phyloP scores from a whole-genome alignment of 2,888 invertebrate species.

The Nomada hirtipes region DNA sequence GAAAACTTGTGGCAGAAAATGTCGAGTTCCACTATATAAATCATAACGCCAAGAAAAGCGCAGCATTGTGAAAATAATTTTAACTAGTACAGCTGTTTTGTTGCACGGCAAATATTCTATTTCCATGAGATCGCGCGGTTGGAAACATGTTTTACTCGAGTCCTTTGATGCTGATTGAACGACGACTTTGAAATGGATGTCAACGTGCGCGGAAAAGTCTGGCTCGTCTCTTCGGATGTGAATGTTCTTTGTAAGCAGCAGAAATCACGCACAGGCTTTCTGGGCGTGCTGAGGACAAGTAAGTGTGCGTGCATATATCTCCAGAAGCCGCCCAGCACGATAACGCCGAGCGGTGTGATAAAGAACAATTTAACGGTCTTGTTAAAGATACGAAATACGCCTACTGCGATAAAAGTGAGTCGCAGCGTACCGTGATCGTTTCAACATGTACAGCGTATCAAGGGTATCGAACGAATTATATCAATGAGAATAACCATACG shows the following conservation, averaged over 20 bases:
- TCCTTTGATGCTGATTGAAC: conserved; percentile 25
- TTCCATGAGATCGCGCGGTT: conserved; percentile 16
- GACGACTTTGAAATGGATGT: conserved; percentile 41
- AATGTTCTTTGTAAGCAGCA: conserved; percentile 58
- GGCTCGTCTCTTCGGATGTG: conserved; percentile 51
- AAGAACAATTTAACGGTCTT: conserved; percentile 79
- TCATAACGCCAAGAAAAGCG: neutral
- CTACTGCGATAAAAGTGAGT: conserved; percentile 78
- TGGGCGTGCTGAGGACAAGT: conserved; percentile 51
- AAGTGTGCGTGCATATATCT: conserved; percentile 69
- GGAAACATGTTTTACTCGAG: conserved; percentile 36
- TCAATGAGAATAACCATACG: neutral
- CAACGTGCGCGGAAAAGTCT: conserved; percentile 38
- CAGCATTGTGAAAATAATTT: neutral
- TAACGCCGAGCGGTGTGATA: conserved; percentile 69
- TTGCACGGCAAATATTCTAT: conserved; percentile 33
- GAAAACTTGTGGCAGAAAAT: neutral
- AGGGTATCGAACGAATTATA: conserved; percentile 3
- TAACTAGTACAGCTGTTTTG: neutral
- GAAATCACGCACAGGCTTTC: conserved; percentile 52
- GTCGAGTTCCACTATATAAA: neutral
- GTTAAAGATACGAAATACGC: conserved; percentile 80
- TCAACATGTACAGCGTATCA: neutral
- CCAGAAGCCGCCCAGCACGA: conserved; percentile 76
- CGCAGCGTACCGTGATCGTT: conserved; percentile 46